A percentile compares a stretch with the other conserved stretches of the same genome.
These are phyloP conservation scores for Ephialtes manifestator DNA, from an alignment of 2,888 invertebrate genomes.

Conservation along the genomic window DNA sequence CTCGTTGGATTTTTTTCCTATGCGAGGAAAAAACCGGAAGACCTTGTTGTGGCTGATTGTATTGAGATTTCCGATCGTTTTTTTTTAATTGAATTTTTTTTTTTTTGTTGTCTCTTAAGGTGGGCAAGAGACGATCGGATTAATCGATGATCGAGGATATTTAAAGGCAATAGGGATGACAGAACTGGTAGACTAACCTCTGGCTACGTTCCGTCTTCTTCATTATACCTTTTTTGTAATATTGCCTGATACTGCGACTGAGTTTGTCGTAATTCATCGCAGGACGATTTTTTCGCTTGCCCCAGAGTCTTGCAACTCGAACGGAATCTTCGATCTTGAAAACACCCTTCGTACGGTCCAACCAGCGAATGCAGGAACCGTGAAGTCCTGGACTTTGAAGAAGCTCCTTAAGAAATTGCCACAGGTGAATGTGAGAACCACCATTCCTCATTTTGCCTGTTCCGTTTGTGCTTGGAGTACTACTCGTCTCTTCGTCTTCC, in stretches of 20 bases:
- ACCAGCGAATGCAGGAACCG: slow-evolving; percentile 98
- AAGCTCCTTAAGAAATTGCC: slow-evolving; percentile 99
- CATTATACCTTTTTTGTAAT: slow-evolving; percentile 99
- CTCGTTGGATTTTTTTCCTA: slow-evolving; percentile 68
- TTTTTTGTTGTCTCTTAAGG: slow-evolving; percentile 15
- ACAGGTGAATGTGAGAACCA: slow-evolving; percentile 97
- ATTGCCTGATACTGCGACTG: slow-evolving; percentile 98
- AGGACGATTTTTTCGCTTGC: slow-evolving; percentile 98
- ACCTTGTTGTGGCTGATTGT: slow-evolving; percentile 51
- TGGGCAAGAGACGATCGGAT: slow-evolving; percentile 53
- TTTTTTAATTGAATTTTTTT: background rate
- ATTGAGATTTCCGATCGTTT: slow-evolving; percentile 20
- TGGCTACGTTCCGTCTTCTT: slow-evolving; percentile 99
- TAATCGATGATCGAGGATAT: slow-evolving; percentile 65
- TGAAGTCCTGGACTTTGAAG: slow-evolving; percentile 95
- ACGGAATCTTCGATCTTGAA: slow-evolving; percentile 99
- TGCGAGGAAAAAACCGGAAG: slow-evolving; percentile 71
- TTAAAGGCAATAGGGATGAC: slow-evolving; percentile 96
- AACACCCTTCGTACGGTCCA: slow-evolving; percentile 97
- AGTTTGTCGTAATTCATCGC: slow-evolving; percentile 99
- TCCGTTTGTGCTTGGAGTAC: slow-evolving; percentile 44
- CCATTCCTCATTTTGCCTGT: slow-evolving; percentile 85
- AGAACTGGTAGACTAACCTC: slow-evolving; percentile 99
- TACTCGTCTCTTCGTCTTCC: slow-evolving; percentile 88
- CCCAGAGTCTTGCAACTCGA: slow-evolving; percentile 99